Evolutionary conservation across 2,888 invertebrate genomes (phyloP).

Genomic region (Leptogaster cylindrica): DNA sequence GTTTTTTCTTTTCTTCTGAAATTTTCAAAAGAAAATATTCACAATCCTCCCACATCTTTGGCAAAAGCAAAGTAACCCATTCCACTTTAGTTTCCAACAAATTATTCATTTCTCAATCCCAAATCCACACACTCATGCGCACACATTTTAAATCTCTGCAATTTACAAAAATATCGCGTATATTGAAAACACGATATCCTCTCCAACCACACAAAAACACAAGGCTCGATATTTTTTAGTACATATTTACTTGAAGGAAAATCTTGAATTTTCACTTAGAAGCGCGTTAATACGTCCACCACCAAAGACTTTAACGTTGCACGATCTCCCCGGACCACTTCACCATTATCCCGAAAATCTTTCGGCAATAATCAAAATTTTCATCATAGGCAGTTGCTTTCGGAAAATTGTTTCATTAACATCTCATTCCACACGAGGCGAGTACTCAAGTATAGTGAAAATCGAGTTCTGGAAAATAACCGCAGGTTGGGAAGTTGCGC

Average conservation of each 20-base stretch:
- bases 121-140: neutral
- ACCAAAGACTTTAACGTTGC: neutral
- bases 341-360: conserved; percentile 19
- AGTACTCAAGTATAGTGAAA: conserved; percentile 38
- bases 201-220: neutral
- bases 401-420: conserved; percentile 63
- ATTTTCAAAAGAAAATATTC: conserved; percentile 9
- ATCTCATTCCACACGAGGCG: conserved; percentile 52
- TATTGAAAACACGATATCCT: neutral
- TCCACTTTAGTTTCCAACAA: conserved; percentile 17
- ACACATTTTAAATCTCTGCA: neutral
- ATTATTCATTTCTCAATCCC: conserved; percentile 13
- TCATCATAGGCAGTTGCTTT: conserved; percentile 59
- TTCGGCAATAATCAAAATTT: conserved; percentile 47
- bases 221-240: conserved; percentile 2
- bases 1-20: too few species aligned
- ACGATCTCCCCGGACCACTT: conserved; percentile 13
- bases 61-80: conserved; percentile 19
- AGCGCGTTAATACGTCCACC: conserved; percentile 5
- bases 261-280: conserved; percentile 28
- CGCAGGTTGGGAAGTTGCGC: conserved; percentile 21
- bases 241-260: conserved; percentile 33
- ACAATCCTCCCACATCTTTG: conserved; percentile 28
- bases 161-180: neutral
- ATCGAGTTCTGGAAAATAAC: conserved; percentile 20